phyloP scores from a whole-genome alignment of 2,888 invertebrate genomes.

The Panopea generosa region DNA sequence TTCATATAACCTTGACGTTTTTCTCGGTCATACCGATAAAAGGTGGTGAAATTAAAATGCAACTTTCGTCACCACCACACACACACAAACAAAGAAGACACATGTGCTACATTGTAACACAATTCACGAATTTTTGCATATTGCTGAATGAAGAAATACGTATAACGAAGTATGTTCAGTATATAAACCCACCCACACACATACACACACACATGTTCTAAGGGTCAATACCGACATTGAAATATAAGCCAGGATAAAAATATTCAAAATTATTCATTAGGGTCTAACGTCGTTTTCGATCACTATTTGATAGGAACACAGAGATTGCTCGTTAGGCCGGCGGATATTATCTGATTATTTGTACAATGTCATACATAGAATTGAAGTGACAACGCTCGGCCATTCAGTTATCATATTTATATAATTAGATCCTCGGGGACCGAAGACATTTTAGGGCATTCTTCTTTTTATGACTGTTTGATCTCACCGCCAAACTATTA shows the following conservation, averaged over 20 bases:
- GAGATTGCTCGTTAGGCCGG: constrained; percentile 41
- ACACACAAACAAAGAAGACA: too few species aligned
- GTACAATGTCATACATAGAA: constrained; percentile 34
- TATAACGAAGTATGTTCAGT: too few species aligned
- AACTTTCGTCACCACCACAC: too few species aligned
- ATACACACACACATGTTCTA: too few species aligned
- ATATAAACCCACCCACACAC: too few species aligned
- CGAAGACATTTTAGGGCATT: constrained; percentile 39
- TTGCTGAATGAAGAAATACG: too few species aligned
- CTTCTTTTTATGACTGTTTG: constrained; percentile 39
- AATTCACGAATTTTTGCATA: too few species aligned
- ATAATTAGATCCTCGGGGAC: constrained; percentile 49
- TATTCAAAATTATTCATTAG: constrained; percentile 2
- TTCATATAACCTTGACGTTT: too few species aligned
- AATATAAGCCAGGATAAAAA: constrained; percentile 1
- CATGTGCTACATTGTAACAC: too few species aligned
- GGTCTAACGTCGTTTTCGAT: constrained; percentile 1
- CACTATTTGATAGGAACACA: background rate
- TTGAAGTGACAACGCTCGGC: constrained; percentile 3
- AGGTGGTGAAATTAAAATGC: too few species aligned
- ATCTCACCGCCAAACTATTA: constrained; percentile 25
- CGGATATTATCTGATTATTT: constrained; percentile 40
- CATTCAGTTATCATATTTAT: constrained; percentile 51
- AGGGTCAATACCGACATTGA: too few species aligned
- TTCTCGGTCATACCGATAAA: too few species aligned